Percentiles rank a stretch among this genome's conserved stretches.
Conservation (phyloP, 1,140 invertebrate species). For the Cardiocondyla obscurior region DNA sequence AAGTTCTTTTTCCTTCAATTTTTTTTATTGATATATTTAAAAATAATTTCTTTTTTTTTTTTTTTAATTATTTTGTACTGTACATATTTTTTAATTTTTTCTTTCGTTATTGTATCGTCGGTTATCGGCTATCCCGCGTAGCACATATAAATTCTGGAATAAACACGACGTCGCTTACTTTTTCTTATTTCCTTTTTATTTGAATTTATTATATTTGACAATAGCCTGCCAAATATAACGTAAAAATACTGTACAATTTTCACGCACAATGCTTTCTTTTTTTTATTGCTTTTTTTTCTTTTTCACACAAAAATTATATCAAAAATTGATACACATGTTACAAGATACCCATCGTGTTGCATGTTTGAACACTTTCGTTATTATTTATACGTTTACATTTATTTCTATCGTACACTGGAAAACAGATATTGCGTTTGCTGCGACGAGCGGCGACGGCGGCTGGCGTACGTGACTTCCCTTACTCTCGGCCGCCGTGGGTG, state of each 20-base stretch:
- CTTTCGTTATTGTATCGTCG: background rate
- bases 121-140: background rate
- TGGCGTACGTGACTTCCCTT: too few species aligned
- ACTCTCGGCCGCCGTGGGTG: too few species aligned
- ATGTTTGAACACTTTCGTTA: background rate
- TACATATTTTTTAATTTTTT: conserved; percentile 5
- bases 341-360: background rate
- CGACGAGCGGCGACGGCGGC: too few species aligned
- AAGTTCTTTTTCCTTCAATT: background rate
- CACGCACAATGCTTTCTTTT: background rate
- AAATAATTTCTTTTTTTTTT: conserved; percentile 4
- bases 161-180: background rate
- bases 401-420: background rate
- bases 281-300: conserved; percentile 19
- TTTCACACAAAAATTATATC: conserved; percentile 1
- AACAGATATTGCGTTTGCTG: too few species aligned
- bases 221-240: background rate
- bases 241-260: background rate
- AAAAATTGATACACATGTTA: background rate
- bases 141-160: background rate
- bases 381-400: conserved; percentile 1
- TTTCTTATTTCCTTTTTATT: background rate
- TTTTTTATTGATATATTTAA: background rate
- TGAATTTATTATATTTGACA: conserved; percentile 6
- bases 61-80: conserved; percentile 11